Base-by-base conservation (phyloP, 92 coral and sea anemone species). In the Paragorgia papillata region DNA sequence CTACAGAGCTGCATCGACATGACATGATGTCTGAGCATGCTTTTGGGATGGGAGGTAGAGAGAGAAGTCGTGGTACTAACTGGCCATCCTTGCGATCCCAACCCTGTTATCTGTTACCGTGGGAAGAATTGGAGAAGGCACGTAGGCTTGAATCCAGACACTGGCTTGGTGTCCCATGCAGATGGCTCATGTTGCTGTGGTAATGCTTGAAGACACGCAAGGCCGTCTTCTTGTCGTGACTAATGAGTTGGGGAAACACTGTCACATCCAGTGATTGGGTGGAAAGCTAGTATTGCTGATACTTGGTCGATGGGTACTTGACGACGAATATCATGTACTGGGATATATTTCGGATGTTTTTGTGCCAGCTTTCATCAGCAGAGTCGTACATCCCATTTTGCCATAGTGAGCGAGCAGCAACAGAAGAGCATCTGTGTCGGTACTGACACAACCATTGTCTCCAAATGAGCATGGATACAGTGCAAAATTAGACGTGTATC, bases 261-360 rank as follows among this genome's bases (percentile, higher is more conserved):
- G 48, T 84, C 75, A 32, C 84, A 84, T 50, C 84, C 88, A 17
- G 84, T 69, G 18, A 69, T 28, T 0, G 80, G 74, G 34, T 58
- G 75, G 51, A 79, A 79, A 32, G 84, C 66, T 43, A 78, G 41
- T 15, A 76, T 32, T 57, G 61, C 53, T 43, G 46, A 30, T 43
- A 69, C 29, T 34, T 48, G 56, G 65, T 70, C 73, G 31, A 57
- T 69, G 48, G 84, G 76, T 46, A 80, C 70, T 59, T 69, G 57
- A 53, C 62, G 41, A 35, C 67, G 41, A 69, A 80, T 51, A 58
- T 62, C 79, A 41, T 63, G 50, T 31, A 80, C 35, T 61, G 74
- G 74, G 58, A 80, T 66, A 68, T 68, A 69, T 46, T 37, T 58
- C 59, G 35, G 66, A 28, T 75, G 31, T 49, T 59, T 41, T 37